Evolutionary conservation across 2,888 invertebrate genomes (phyloP), one percentile per base, ranked within the genome.

Genomic region (Pseudoips prasinana): DNA sequence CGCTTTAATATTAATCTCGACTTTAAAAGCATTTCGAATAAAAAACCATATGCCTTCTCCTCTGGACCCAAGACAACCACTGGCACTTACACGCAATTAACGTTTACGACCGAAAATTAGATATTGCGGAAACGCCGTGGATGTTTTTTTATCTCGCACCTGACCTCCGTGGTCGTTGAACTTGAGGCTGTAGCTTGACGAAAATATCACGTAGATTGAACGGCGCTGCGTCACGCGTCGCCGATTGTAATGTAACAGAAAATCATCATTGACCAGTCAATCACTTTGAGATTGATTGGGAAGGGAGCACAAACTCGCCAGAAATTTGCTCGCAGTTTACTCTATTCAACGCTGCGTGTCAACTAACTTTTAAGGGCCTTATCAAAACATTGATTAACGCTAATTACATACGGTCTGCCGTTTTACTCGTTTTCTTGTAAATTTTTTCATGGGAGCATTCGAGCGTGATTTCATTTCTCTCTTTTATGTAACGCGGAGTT

Each of bases 131-230:
- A 78, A 77, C 59, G 54, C 60, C 38, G 40, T 39, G 36, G 47
- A 52, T 48, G 35, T 64, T 72, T 54, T 76, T 76, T 72, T 69
- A 64, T 63, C 57, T 70, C 62, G 51, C 73, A 77, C 69, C 74
- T 77, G 77, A 81, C 78, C 76, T 80, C 66, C 52, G 50, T 68
- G 81, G 78, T 82, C 80, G 57, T 71, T 82, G 80, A 84, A 78
- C 85, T 61, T 65, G 40, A 49, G 52, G 54, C 47, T 63, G 60
- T 63, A 53, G 61, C 61, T 61, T 64, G 58, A 63, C 64, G 61
- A 69, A 67, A 68, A 63, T 60, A 70, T 70, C 73, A 73, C 76
- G 74, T 74, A 74, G 70, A 71, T 59, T 28, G 51, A 73, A 73
- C 73, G 71, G 67, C 67, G 67, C 65, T 62, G 52, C 62, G 70